A percentile compares a stretch with the other conserved stretches of the same genome.
phyloP scores from a whole-genome alignment of 2,797 vertebrate genomes.

The Gephyroberyx darwinii region DNA sequence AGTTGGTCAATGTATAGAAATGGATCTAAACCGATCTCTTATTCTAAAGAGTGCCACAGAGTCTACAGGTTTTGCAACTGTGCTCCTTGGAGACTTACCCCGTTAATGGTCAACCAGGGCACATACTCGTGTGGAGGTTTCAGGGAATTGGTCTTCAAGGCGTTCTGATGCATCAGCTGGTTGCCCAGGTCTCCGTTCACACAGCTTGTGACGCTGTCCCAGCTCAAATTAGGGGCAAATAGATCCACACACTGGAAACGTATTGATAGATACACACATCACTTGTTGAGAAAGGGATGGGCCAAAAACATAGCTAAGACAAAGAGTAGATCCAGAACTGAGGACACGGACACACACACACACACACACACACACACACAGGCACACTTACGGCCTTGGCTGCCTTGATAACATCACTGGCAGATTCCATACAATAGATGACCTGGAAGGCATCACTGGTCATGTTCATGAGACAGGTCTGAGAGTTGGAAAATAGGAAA shows the following conservation, averaged over 20 bases:
- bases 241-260: constrained; percentile 82
- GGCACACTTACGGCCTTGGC: constrained; percentile 69
- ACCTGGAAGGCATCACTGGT: constrained; percentile 39
- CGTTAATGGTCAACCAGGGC: constrained; percentile 91
- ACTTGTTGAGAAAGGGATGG: not conserved
- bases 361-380: not conserved
- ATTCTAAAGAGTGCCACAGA: not conserved
- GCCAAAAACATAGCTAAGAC: not conserved
- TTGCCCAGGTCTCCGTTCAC: constrained; percentile 82
- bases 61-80: not conserved
- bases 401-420: constrained; percentile 64
- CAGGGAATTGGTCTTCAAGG: constrained; percentile 80
- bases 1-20: too few relatives aligned
- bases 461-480: constrained; percentile 86
- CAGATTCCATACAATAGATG: constrained; percentile 88
- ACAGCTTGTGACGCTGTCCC: constrained; percentile 76
- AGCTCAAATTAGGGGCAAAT: constrained; percentile 60
- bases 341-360: not conserved
- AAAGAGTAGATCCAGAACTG: not conserved
- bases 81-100: constrained; percentile 76
- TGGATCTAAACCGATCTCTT: too few relatives aligned
- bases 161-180: constrained; percentile 89
- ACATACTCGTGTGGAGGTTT: constrained; percentile 87
- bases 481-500: constrained; percentile 9
- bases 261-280: not conserved